These are phyloP conservation scores for Drosophila carrolli DNA, from an alignment of 1,140 invertebrate species.

Conservation along the genomic window DNA sequence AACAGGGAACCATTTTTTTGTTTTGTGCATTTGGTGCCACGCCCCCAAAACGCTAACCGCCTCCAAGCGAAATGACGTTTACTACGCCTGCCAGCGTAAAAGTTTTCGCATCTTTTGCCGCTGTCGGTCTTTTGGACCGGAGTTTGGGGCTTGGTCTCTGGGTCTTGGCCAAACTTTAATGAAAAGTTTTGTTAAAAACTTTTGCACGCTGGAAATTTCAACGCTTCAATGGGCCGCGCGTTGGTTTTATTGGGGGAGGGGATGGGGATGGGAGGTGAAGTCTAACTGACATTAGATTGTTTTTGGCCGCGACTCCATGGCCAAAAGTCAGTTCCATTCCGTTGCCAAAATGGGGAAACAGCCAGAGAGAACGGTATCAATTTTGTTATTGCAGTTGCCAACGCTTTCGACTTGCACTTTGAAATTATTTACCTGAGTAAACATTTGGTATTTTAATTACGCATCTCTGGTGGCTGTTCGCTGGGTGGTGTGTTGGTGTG, in stretches of 20 bases:
- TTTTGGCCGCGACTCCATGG: constrained; percentile 61
- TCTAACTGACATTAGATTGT: constrained; percentile 74
- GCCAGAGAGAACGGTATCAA: constrained; percentile 58
- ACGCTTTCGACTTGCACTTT: constrained; percentile 62
- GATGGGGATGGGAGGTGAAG: not conserved
- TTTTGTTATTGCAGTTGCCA: constrained; percentile 79
- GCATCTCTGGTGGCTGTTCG: constrained; percentile 42
- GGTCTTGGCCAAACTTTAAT: constrained; percentile 74
- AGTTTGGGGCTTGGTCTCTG: constrained; percentile 3
- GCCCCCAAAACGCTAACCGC: constrained; percentile 44
- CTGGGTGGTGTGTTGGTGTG: not conserved
- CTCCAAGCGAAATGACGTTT: constrained; percentile 73
- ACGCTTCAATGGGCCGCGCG: constrained; percentile 69
- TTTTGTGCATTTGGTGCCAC: constrained; percentile 53
- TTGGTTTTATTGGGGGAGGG: not conserved
- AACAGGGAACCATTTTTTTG: constrained; percentile 16
- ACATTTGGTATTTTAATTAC: constrained; percentile 84
- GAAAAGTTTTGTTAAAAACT: constrained; percentile 82
- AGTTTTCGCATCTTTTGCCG: constrained; percentile 69
- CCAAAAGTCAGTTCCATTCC: constrained; percentile 69
- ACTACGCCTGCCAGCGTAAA: constrained; percentile 72
- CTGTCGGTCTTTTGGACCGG: constrained; percentile 30
- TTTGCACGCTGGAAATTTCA: constrained; percentile 80
- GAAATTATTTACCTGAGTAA: constrained; percentile 84
- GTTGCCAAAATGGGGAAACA: constrained; percentile 31